Base-by-base conservation (phyloP, 2,113 vertebrate species). In the Lepisosteus oculatus region DNA sequence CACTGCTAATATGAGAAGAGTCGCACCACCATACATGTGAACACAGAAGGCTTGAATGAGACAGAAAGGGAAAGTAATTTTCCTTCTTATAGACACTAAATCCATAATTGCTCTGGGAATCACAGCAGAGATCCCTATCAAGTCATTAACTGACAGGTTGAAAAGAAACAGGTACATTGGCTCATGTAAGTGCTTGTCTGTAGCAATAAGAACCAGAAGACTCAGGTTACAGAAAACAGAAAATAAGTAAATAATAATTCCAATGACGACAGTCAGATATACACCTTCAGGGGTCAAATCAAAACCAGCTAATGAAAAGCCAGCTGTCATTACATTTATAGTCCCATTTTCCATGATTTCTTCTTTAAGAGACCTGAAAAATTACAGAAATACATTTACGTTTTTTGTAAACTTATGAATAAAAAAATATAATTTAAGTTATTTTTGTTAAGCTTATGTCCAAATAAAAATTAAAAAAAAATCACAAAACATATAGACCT, bases 81-180 rank as follows among this genome's bases (percentile, higher is more conserved):
- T 9, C 14, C 62, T 61, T 3, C 66, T 17, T 6, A 72, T 41
- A 17, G 43, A 72, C 70, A 78, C 9, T 5, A 75, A 3, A 42
- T 78, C 67, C 4, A 54, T 44, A 12, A 79, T 43, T n/a, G 56
- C 17, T 14, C 61, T 70, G 1, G 76, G 76, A 74, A 77, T 6
- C 9, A 77, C 42, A 12, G 72, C 72, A 15, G 72, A 70, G 55
- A 70, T 70, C 6, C 76, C 70, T 55, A 69, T 70, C 13, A 76
- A 43, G 41, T 73, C 70, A 56, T 70, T 72, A 43, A 78, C 7
- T 8, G 74, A 68, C 14, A 78, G n/a, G 54, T 72, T 77, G 14
- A 57, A 72, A 5, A 77, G 63, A 29, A 77, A 54, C 64, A 77
- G 15, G n/a, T 77, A 74, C 76, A 77, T 77, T 1, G 76, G 76